Evolutionary conservation across 2,113 vertebrate genomes (phyloP), one percentile per base, ranked within the genome.

Genomic region (Centropus bengalensis): DNA sequence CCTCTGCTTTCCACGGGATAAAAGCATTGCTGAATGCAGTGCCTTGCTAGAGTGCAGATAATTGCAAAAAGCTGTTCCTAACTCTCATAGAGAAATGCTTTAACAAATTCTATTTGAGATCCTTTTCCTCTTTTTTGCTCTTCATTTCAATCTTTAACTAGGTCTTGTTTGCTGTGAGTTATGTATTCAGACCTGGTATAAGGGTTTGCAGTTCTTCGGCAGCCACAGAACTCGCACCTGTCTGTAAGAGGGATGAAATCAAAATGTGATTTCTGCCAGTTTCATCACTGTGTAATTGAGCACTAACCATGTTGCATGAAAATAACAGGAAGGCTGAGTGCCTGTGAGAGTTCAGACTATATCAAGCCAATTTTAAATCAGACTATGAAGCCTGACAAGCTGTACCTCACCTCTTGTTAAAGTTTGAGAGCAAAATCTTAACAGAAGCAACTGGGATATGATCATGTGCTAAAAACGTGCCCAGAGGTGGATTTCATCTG

Each of bases 401-500:
- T 0, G 0, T 55, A 56, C 30, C 26, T 74, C 28, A 27, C 8
- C 10, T 44, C 38, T 85, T 62, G 30, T 47, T 67, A 49, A 67
- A 68, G 49, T 30, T 30, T 26, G 52, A 69, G 38, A 28, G 44
- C 42, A 86, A 84, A 87, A 38, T 42, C 52, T 56, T 70, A 44
- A 9, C 45, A 32, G 40, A 78, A 75, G 20, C 1, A 1, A 47
- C 17, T 16, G 79, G 21, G 10, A 26, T 56, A 12, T 52, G 47
- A n/a, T 30, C 30, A 23, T 0, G 1, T 40, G 28, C 1, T 7
- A 45, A 91, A 45, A 23, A 45, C 0, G 0, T 40, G 47, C 32
- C 55, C 32, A 19, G 40, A 76, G 32, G 36, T 75, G 47, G 33
- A 13, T 45, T 79, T 88, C 49, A 74, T 24, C 12, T 12, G 10